Percentiles rank a stretch among this genome's conserved stretches.
phyloP scores from a whole-genome alignment of 1,140 invertebrate species.

The Paracyclopina nana region DNA sequence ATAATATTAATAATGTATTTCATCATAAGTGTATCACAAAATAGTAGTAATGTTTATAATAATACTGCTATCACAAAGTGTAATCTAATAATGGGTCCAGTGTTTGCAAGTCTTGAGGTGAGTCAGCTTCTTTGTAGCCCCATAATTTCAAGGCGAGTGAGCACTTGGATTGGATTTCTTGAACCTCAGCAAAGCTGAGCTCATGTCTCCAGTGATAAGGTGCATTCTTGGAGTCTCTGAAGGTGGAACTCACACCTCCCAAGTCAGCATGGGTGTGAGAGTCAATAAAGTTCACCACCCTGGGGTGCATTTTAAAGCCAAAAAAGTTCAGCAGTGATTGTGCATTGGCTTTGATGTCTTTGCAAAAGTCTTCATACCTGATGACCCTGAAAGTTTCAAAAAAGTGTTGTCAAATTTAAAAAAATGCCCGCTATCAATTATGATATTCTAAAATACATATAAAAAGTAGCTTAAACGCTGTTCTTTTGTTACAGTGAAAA shows the following conservation, averaged over 20 bases:
- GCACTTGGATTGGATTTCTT: constrained; percentile 40
- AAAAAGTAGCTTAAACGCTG: neutral
- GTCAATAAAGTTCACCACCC: constrained; percentile 48
- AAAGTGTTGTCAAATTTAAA: constrained; percentile 16
- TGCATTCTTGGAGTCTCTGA: constrained; percentile 52
- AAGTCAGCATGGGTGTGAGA: constrained; percentile 55
- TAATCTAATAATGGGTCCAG: too few species aligned
- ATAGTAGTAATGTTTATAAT: too few species aligned
- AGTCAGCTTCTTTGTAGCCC: too few species aligned
- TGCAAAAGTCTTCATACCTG: constrained; percentile 61
- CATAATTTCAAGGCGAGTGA: constrained; percentile 50
- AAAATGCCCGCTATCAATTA: neutral
- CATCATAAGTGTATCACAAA: too few species aligned
- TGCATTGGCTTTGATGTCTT: constrained; percentile 46
- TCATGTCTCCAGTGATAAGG: constrained; percentile 65
- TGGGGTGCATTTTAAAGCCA: constrained; percentile 43
- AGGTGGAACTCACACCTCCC: constrained; percentile 60
- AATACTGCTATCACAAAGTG: too few species aligned
- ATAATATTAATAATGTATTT: too few species aligned
- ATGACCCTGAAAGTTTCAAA: constrained; percentile 38
- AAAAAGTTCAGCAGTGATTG: constrained; percentile 53
- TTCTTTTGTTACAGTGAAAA: too few species aligned
- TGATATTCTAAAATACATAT: neutral
- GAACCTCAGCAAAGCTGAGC: constrained; percentile 36
- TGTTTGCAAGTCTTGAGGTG: too few species aligned